Conservation (phyloP, 1,140 invertebrate species). For the Babylonia areolata region DNA sequence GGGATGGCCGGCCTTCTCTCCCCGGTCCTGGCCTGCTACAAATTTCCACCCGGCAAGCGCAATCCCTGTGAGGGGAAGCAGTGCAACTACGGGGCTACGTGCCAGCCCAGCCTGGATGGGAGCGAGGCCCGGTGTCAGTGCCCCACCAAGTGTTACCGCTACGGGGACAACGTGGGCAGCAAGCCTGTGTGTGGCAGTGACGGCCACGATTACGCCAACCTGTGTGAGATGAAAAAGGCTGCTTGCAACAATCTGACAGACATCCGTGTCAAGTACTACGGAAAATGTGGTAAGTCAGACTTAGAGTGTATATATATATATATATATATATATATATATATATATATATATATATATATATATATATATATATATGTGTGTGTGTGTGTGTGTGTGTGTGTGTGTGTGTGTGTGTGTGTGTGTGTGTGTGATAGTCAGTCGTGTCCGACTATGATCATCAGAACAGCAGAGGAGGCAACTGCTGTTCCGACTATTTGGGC, state of each 20-base stretch:
- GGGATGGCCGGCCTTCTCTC: conserved; percentile 26
- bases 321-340: too few relatives aligned
- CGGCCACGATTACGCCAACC: conserved; percentile 89
- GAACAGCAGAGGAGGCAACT: too few relatives aligned
- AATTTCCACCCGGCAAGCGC: conserved; percentile 82
- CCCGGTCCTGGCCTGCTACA: conserved; percentile 73
- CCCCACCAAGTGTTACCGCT: conserved; percentile 85
- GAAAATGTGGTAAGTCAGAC: conserved; percentile 92
- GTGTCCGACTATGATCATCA: too few relatives aligned
- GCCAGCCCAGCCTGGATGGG: conserved; percentile 86
- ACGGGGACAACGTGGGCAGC: conserved; percentile 88
- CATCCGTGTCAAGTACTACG: conserved; percentile 89
- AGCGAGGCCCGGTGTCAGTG: conserved; percentile 85
- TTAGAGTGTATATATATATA: too few relatives aligned
- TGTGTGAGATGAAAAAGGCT: conserved; percentile 87
- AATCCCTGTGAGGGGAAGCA: conserved; percentile 86
- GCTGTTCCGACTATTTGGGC: too few relatives aligned
- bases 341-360: too few relatives aligned
- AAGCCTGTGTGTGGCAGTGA: conserved; percentile 91
- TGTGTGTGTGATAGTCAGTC: too few relatives aligned
- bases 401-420: too few relatives aligned
- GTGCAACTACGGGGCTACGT: conserved; percentile 86
- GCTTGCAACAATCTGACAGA: conserved; percentile 85
- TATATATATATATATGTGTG: too few relatives aligned
- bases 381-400: too few relatives aligned